Evolutionary conservation across 2,113 vertebrate genomes (phyloP).

Genomic region (Pogona vitticeps): DNA sequence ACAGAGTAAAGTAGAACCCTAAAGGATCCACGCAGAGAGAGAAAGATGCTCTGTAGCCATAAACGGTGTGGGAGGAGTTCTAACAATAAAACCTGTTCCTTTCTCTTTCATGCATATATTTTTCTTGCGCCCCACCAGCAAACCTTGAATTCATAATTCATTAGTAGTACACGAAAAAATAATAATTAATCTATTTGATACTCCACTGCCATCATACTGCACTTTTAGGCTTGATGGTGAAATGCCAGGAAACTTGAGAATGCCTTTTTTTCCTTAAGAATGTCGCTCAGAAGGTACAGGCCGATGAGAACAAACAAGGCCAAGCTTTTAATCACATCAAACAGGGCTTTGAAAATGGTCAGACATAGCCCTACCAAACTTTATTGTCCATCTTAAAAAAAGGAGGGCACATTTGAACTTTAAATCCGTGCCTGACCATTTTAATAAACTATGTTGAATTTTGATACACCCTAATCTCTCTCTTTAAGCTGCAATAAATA

Average conservation of each 20-base stretch:
- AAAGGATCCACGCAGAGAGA: background rate
- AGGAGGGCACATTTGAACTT: conserved; percentile 50
- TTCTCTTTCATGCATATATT: too few species aligned
- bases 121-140: background rate
- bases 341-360: background rate
- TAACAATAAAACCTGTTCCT: background rate
- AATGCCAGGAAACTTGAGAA: background rate
- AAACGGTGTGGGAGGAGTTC: too few species aligned
- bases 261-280: background rate
- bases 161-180: too few species aligned
- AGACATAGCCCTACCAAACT: background rate
- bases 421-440: conserved; percentile 49
- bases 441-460: conserved; percentile 55
- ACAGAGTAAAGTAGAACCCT: background rate
- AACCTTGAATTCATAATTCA: background rate
- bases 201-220: background rate
- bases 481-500: conserved; percentile 58
- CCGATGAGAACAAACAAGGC: conserved; percentile 18
- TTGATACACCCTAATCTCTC: conserved; percentile 48
- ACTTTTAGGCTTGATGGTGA: background rate
- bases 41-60: too few species aligned
- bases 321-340: conserved; percentile 31
- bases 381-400: background rate
- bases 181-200: background rate
- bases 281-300: background rate